Conservation (phyloP, 1,140 invertebrate genomes). For the Mylabris phalerata region DNA sequence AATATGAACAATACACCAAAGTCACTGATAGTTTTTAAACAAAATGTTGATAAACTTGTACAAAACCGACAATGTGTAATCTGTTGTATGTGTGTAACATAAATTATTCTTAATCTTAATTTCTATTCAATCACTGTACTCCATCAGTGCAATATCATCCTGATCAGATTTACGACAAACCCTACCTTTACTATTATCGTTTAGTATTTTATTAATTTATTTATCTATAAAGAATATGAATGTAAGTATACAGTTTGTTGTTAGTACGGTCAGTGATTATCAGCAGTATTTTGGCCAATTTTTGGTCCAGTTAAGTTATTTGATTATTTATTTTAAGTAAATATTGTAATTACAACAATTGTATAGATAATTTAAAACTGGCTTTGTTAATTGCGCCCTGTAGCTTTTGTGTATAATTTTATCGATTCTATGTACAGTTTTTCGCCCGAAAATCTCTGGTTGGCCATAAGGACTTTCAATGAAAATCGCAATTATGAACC, state of each 20-base stretch:
- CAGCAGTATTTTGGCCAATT: conserved; percentile 35
- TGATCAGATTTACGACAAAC: background rate
- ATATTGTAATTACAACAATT: conserved; percentile 31
- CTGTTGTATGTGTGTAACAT: conserved; percentile 16
- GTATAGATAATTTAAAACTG: conserved; percentile 25
- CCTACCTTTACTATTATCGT: too few relatives aligned
- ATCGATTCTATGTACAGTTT: too few relatives aligned
- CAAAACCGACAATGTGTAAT: conserved; percentile 23
- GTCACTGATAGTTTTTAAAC: conserved; percentile 24
- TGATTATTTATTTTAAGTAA: conserved; percentile 36
- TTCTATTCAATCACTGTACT: conserved; percentile 16
- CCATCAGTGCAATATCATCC: conserved; percentile 30
- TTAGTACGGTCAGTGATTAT: conserved; percentile 38
- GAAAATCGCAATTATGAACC: background rate
- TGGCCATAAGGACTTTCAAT: too few relatives aligned
- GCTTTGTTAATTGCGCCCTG: too few relatives aligned
- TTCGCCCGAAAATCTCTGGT: too few relatives aligned
- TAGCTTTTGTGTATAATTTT: too few relatives aligned
- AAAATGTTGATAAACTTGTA: conserved; percentile 20
- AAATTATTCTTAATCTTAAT: conserved; percentile 8
- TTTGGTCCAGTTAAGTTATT: conserved; percentile 37
- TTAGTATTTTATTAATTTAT: too few relatives aligned
- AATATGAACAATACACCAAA: conserved; percentile 27
- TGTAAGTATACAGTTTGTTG: background rate
- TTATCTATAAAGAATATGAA: too few relatives aligned